These are phyloP conservation scores for Drosophila sturtevanti DNA, from an alignment of 1,140 invertebrate genomes.

Conservation along the genomic window DNA sequence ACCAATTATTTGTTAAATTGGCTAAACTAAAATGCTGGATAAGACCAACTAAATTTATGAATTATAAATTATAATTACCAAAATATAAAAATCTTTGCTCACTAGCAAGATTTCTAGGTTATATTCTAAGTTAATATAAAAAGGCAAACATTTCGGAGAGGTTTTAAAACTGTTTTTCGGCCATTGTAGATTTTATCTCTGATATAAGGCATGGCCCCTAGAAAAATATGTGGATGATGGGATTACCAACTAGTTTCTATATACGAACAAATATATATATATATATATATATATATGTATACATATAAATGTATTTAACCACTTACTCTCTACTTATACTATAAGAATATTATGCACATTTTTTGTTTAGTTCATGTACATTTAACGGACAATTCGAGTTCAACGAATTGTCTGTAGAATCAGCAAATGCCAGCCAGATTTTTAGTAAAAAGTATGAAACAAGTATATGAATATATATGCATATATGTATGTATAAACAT, in stretches of 20 bases:
- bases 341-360: conserved; percentile 21
- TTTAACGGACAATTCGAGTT: conserved; percentile 37
- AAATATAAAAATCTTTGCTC: conserved; percentile 35
- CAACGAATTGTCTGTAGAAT: conserved; percentile 43
- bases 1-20: conserved; percentile 61
- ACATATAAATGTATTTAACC: conserved; percentile 4
- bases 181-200: background rate
- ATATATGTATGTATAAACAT: conserved; percentile 35
- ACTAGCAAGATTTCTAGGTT: conserved; percentile 38
- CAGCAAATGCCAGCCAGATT: conserved; percentile 58
- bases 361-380: conserved; percentile 42
- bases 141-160: background rate
- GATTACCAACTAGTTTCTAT: conserved; percentile 27
- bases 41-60: conserved; percentile 77
- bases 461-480: conserved; percentile 31
- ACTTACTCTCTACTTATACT: background rate
- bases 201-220: conserved; percentile 4
- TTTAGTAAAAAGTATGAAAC: conserved; percentile 21
- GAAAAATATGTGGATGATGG: conserved; percentile 38
- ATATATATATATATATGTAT: background rate
- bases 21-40: conserved; percentile 65
- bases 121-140: conserved; percentile 33
- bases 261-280: background rate
- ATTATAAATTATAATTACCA: conserved; percentile 19
- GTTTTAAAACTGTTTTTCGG: background rate